A percentile compares a stretch with the other conserved stretches of the same genome.
Evolutionary conservation across 2,888 invertebrate species (phyloP).

Genomic region (Pyrochroa serraticornis): DNA sequence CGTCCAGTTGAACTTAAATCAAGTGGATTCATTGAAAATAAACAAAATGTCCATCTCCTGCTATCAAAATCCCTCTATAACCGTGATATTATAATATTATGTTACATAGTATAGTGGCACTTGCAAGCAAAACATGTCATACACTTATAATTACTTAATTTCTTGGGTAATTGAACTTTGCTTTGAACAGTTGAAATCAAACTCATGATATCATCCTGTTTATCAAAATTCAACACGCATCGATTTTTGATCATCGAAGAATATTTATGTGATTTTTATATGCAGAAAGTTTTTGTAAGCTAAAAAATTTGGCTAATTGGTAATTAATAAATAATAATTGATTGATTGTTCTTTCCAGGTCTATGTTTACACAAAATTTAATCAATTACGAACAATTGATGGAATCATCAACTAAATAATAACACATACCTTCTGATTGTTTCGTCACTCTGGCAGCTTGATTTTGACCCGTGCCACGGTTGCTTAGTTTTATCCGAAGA

Average conservation of each 20-base stretch:
- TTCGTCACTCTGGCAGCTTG: constrained; percentile 39
- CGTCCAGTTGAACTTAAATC: neutral
- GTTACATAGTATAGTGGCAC: too few relatives aligned
- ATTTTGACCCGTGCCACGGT: constrained; percentile 49
- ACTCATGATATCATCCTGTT: neutral
- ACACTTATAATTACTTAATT: too few relatives aligned
- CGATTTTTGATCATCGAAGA: neutral
- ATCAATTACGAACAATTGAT: constrained; percentile 3
- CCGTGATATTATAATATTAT: too few relatives aligned
- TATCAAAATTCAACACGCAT: neutral
- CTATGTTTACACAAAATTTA: too few relatives aligned
- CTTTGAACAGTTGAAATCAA: neutral
- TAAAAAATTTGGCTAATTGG: neutral
- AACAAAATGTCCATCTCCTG: neutral
- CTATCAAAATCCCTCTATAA: too few relatives aligned
- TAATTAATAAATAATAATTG: too few relatives aligned
- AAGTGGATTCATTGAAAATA: neutral
- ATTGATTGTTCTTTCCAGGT: too few relatives aligned
- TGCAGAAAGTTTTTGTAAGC: neutral
- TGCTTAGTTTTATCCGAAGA: constrained; percentile 32
- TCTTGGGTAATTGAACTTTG: too few relatives aligned
- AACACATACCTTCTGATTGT: constrained; percentile 40
- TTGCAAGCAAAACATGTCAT: too few relatives aligned
- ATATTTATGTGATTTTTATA: too few relatives aligned
- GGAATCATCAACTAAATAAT: too few relatives aligned